Conservation (phyloP, 2,113 vertebrate species). For the Gambusia holbrooki region DNA sequence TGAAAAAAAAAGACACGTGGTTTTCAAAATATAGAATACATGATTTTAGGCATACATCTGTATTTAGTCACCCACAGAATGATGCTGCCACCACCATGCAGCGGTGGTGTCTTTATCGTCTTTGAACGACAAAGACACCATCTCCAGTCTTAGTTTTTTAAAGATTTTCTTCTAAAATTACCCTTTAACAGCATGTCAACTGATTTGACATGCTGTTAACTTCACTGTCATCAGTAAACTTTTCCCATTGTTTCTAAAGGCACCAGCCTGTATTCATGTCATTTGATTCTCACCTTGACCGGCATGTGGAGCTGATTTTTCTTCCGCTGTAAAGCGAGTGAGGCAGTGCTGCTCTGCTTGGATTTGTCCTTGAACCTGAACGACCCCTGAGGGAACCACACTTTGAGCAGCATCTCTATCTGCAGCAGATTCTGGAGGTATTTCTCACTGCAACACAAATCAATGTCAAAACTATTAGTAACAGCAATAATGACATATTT, state of each 20-base stretch:
- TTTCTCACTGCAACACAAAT: conserved; percentile 77
- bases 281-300: conserved; percentile 61
- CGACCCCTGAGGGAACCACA: conserved; percentile 86
- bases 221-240: too few relatives aligned
- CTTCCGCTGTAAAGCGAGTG: conserved; percentile 51
- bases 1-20: too few relatives aligned
- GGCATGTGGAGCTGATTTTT: conserved; percentile 78
- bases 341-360: conserved; percentile 28
- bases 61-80: too few relatives aligned
- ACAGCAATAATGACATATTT: neutral
- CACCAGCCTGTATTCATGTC: neutral
- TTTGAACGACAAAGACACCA: too few relatives aligned
- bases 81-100: too few relatives aligned
- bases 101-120: too few relatives aligned
- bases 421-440: conserved; percentile 88
- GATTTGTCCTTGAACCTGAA: conserved; percentile 6
- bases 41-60: too few relatives aligned
- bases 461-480: neutral
- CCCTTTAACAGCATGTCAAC: neutral
- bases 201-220: too few relatives aligned
- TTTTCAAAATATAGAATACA: too few relatives aligned
- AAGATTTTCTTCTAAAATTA: too few relatives aligned
- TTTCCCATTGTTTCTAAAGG: too few relatives aligned
- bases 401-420: conserved; percentile 88
- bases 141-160: too few relatives aligned